A percentile compares a stretch with the other conserved stretches of the same genome.
phyloP scores from a whole-genome alignment of 1,140 invertebrate genomes.

The Ectropis grisescens region DNA sequence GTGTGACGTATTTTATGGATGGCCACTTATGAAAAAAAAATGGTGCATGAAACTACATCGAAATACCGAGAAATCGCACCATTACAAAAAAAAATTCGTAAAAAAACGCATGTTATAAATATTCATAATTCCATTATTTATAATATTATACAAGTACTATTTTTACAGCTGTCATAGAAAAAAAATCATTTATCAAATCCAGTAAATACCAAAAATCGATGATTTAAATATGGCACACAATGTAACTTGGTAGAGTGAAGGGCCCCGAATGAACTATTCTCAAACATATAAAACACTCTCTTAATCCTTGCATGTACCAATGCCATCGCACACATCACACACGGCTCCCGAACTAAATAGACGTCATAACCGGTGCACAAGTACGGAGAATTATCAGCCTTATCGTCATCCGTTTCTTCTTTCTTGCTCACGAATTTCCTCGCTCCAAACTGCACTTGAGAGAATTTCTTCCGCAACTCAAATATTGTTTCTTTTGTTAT shows the following conservation, averaged over 20 bases:
- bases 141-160: no score
- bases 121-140: no score
- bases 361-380: conserved; percentile 92
- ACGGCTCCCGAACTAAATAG: conserved; percentile 89
- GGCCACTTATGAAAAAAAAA: no score
- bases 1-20: no score
- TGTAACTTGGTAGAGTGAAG: conserved; percentile 85
- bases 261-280: conserved; percentile 74
- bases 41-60: no score
- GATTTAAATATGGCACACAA: conserved; percentile 84
- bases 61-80: no score
- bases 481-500: conserved; percentile 6
- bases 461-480: no score
- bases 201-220: conserved; percentile 87
- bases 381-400: conserved; percentile 74
- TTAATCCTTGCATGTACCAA: conserved; percentile 88
- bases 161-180: no score
- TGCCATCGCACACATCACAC: conserved; percentile 95
- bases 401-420: conserved; percentile 6
- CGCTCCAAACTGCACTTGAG: conserved; percentile 21
- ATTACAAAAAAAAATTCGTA: no score
- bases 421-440: conserved; percentile 24
- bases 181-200: no score
- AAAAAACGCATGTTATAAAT: no score
- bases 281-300: conserved; percentile 83